These are phyloP conservation scores for Patella pellucida DNA, from an alignment of 2,888 invertebrate genomes.

Conservation along the genomic window DNA sequence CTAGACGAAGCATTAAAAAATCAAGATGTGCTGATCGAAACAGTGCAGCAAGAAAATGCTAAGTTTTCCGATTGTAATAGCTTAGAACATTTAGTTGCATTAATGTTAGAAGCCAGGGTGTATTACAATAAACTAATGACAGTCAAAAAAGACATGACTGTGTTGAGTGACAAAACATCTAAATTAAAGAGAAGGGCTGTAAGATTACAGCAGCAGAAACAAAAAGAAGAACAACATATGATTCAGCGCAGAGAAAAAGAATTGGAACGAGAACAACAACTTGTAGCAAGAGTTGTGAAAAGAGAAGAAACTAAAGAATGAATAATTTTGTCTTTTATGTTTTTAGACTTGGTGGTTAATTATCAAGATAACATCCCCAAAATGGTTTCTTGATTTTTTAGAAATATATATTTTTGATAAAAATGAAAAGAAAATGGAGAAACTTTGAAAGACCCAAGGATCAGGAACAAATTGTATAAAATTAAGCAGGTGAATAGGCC, in stretches of 20 bases:
- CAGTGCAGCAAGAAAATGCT: constrained; percentile 67
- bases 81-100: constrained; percentile 54
- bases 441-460: no score
- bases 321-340: no score
- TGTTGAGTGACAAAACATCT: constrained; percentile 60
- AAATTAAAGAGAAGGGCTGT: constrained; percentile 64
- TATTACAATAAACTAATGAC: constrained; percentile 65
- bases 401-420: no score
- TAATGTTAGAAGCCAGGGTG: constrained; percentile 63
- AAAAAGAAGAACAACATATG: constrained; percentile 60
- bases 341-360: no score
- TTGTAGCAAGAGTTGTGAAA: constrained; percentile 57
- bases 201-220: constrained; percentile 65
- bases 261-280: constrained; percentile 57
- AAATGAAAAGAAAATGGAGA: no score
- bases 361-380: no score
- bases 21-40: constrained; percentile 68
- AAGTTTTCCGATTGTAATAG: constrained; percentile 63
- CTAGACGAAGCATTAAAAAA: constrained; percentile 58
- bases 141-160: constrained; percentile 66
- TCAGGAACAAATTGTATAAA: no score
- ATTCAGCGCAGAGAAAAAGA: constrained; percentile 58
- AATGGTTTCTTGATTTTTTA: no score
- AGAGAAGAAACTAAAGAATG: background rate
- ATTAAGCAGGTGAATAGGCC: no score